Evolutionary conservation across 2,797 vertebrate species (phyloP).

Genomic region (Leuciscus waleckii): DNA sequence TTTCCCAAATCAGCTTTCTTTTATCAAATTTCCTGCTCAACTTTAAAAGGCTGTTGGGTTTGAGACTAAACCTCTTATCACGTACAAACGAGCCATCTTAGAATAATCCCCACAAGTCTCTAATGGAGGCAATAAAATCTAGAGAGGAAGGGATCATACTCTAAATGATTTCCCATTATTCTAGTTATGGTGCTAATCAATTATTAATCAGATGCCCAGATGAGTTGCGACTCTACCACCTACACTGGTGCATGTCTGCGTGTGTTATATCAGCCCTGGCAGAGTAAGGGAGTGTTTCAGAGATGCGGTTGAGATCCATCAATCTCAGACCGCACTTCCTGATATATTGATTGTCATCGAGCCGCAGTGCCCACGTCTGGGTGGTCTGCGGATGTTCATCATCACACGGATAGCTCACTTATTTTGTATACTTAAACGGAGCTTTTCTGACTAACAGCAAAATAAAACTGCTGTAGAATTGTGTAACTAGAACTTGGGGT

Average conservation of each 20-base stretch:
- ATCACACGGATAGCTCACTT: conserved; percentile 36
- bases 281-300: conserved; percentile 3
- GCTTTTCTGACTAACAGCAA: conserved; percentile 9
- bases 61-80: conserved; percentile 53
- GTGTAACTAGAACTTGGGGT: too few relatives aligned
- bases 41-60: conserved; percentile 30
- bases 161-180: conserved; percentile 55
- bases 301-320: conserved; percentile 44
- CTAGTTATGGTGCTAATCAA: conserved; percentile 51
- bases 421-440: neutral
- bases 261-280: conserved; percentile 19
- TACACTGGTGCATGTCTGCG: conserved; percentile 1
- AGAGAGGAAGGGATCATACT: conserved; percentile 40
- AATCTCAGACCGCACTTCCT: conserved; percentile 57
- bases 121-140: conserved; percentile 47
- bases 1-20: conserved; percentile 15
- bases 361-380: conserved; percentile 59
- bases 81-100: conserved; percentile 41
- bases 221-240: conserved; percentile 33
- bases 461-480: neutral
- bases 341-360: conserved; percentile 75
- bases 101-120: conserved; percentile 41
- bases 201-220: conserved; percentile 39
- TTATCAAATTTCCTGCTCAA: conserved; percentile 29
- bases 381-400: conserved; percentile 54